Percentiles rank a stretch among this genome's conserved stretches.
Evolutionary conservation across 2,797 vertebrate species (phyloP).

Genomic region (Molossus alvarezi): DNA sequence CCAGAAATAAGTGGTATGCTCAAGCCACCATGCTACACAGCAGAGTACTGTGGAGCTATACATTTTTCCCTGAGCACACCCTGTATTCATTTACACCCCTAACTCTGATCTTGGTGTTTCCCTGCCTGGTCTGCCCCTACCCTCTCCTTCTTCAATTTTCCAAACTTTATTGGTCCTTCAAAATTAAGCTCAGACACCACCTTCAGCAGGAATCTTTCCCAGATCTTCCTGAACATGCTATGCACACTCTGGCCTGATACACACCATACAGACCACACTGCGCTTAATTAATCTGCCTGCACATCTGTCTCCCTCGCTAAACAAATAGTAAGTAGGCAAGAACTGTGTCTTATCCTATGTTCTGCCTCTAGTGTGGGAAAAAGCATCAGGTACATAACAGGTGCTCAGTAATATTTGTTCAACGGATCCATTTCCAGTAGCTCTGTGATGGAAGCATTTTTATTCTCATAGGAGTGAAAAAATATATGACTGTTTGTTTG

Average conservation of each 20-base stretch:
- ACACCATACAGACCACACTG: neutral
- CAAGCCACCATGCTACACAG: neutral
- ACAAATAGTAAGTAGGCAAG: neutral
- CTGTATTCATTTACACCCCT: neutral
- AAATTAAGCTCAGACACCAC: neutral
- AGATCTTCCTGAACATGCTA: neutral
- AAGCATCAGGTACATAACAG: neutral
- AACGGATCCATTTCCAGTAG: neutral
- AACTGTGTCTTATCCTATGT: neutral
- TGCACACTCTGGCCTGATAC: neutral
- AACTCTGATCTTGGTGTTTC: neutral
- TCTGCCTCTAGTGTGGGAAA: neutral
- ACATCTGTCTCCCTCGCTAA: neutral
- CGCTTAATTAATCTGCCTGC: neutral
- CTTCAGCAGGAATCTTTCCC: neutral
- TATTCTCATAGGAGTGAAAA: neutral
- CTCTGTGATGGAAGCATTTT: constrained; percentile 4
- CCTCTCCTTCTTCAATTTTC: neutral
- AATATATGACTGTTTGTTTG: constrained; percentile 72
- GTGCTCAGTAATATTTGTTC: constrained; percentile 17
- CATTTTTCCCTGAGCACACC: neutral
- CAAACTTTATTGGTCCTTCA: neutral
- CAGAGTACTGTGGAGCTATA: neutral
- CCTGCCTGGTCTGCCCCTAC: neutral
- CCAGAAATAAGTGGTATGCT: neutral